Percentiles rank a stretch among this genome's conserved stretches.
Evolutionary conservation across 2,888 invertebrate genomes (phyloP).

Genomic region (Drosophila trichaetosa): DNA sequence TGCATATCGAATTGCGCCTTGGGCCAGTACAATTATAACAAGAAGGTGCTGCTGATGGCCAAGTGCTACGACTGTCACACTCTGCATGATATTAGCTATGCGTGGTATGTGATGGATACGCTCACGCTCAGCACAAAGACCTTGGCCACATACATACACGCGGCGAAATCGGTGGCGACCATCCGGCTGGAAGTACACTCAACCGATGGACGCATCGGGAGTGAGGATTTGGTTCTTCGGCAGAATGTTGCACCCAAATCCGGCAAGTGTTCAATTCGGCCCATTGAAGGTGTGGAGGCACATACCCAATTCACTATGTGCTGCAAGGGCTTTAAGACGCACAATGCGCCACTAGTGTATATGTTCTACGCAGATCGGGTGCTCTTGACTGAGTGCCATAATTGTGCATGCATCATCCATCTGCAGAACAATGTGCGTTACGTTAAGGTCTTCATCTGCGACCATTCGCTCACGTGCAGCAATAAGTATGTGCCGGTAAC

Average conservation of each 20-base stretch:
- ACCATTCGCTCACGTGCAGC: constrained; percentile 20
- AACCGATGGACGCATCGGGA: constrained; percentile 24
- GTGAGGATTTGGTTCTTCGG: not conserved
- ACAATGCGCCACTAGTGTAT: constrained; percentile 14
- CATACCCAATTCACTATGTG: constrained; percentile 41
- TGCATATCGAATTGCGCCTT: constrained; percentile 40
- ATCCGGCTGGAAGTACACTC: constrained; percentile 14
- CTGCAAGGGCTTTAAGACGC: constrained; percentile 17
- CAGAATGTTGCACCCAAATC: constrained; percentile 5
- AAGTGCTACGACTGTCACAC: constrained; percentile 39
- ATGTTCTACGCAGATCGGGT: constrained; percentile 46
- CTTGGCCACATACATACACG: constrained; percentile 12
- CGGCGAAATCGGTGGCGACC: not conserved
- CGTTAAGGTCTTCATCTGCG: constrained; percentile 43
- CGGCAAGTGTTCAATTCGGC: constrained; percentile 41
- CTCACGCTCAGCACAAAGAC: not conserved
- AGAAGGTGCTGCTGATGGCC: constrained; percentile 28
- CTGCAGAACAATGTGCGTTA: constrained; percentile 23
- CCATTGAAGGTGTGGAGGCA: constrained; percentile 41
- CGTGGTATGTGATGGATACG: constrained; percentile 44
- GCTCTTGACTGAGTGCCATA: constrained; percentile 42
- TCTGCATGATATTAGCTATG: not conserved
- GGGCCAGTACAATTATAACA: constrained; percentile 15
- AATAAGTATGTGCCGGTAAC: constrained; percentile 20
- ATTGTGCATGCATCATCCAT: constrained; percentile 33